Percentiles rank a stretch among this genome's conserved stretches.
Evolutionary conservation across 2,113 vertebrate species (phyloP).

Genomic region (Tympanuchus pallidicinctus): DNA sequence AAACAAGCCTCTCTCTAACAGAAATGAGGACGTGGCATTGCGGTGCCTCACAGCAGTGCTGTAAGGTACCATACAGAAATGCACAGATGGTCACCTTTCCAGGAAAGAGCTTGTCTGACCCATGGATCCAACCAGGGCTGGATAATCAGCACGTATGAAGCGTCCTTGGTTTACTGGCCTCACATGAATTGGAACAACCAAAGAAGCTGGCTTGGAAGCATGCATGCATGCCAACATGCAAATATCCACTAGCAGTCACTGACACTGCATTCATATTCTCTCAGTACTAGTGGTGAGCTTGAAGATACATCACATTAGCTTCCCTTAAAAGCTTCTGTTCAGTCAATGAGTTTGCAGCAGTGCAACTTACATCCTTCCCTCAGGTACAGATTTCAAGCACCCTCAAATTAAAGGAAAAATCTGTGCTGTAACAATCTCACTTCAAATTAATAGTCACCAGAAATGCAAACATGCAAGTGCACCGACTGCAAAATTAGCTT

Average conservation of each 20-base stretch:
- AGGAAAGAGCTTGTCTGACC: neutral
- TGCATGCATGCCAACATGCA: fast-evolving
- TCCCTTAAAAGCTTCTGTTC: neutral
- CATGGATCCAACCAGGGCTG: neutral
- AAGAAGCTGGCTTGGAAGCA: neutral
- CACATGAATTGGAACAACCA: neutral
- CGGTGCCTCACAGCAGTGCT: neutral
- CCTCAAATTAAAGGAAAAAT: neutral
- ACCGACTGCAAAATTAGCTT: neutral
- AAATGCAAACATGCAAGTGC: neutral
- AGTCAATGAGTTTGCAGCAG: neutral
- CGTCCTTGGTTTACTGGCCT: neutral
- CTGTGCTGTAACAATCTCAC: neutral
- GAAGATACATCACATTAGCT: neutral
- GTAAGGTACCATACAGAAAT: neutral
- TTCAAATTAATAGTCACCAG: neutral
- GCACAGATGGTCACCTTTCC: neutral
- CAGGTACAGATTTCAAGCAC: neutral
- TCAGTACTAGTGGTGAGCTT: neutral
- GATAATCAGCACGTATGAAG: neutral
- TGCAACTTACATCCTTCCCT: neutral
- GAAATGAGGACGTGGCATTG: neutral
- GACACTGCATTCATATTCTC: neutral
- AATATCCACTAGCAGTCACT: neutral
- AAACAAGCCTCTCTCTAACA: neutral